These are phyloP conservation scores for Drosophila sordidula DNA, from an alignment of 2,888 invertebrate genomes.

Conservation along the genomic window DNA sequence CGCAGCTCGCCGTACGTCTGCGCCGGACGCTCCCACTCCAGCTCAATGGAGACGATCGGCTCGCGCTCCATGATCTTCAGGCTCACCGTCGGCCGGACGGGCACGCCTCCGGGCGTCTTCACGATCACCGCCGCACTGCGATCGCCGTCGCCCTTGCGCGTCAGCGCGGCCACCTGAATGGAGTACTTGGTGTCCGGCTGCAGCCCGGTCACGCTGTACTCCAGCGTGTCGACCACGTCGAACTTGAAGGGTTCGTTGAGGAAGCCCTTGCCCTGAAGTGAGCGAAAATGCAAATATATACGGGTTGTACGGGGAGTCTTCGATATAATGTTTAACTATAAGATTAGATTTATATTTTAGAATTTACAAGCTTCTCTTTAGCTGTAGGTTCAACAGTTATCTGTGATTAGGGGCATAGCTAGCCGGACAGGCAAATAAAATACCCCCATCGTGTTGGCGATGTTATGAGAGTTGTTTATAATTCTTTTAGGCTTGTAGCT, in stretches of 20 bases:
- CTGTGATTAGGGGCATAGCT: no score
- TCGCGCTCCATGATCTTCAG: slow-evolving; percentile 94
- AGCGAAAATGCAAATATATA: not conserved
- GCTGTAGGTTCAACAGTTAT: no score
- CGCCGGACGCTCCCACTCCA: slow-evolving; percentile 96
- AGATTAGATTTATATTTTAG: no score
- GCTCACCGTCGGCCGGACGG: slow-evolving; percentile 92
- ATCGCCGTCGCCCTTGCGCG: slow-evolving; percentile 98
- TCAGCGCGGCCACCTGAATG: slow-evolving; percentile 97
- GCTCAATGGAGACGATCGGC: slow-evolving; percentile 94
- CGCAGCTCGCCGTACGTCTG: slow-evolving; percentile 95
- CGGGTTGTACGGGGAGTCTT: no score
- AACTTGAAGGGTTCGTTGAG: slow-evolving; percentile 95
- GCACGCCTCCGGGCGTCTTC: slow-evolving; percentile 97
- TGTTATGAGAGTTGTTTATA: no score
- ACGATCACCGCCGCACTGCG: slow-evolving; percentile 93
- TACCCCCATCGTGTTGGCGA: no score
- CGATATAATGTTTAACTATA: no score
- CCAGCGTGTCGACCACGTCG: slow-evolving; percentile 93
- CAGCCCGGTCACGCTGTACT: slow-evolving; percentile 94
- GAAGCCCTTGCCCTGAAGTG: slow-evolving; percentile 86
- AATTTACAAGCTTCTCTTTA: no score
- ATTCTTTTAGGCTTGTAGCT: no score
- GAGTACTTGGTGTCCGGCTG: slow-evolving; percentile 98
- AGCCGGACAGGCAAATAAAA: no score